Conservation (phyloP, 2,797 vertebrate genomes). For the Lagocephalus sceleratus region DNA sequence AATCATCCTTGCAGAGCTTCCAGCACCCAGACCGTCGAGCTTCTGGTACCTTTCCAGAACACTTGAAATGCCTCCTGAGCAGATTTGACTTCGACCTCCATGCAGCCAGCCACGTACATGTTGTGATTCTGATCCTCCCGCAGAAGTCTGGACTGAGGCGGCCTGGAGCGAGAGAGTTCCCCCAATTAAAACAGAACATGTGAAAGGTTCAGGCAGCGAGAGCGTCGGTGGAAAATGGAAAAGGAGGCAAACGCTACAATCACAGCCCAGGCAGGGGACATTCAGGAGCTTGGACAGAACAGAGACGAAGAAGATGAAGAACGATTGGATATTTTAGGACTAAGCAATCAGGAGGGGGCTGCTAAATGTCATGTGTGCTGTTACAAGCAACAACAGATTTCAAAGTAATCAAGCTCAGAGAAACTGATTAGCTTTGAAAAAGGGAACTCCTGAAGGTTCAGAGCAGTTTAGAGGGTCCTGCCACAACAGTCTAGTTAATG, state of each 20-base stretch:
- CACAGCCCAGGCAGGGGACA: constrained; percentile 17
- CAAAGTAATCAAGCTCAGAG: too few species aligned
- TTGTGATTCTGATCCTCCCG: constrained; percentile 96
- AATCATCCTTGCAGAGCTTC: constrained; percentile 69
- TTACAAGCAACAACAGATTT: too few species aligned
- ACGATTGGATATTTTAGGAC: constrained; percentile 4
- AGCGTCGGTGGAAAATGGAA: neutral
- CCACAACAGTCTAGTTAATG: constrained; percentile 22
- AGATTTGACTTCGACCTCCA: constrained; percentile 95
- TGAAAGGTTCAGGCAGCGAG: neutral
- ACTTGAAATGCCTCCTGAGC: constrained; percentile 96
- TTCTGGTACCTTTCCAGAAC: constrained; percentile 89
- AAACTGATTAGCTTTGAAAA: too few species aligned
- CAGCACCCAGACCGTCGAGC: neutral
- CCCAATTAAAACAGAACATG: neutral
- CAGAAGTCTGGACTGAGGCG: constrained; percentile 90
- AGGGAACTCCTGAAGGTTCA: too few species aligned
- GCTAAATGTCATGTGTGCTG: too few species aligned
- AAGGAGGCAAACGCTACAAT: constrained; percentile 14
- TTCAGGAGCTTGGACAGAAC: constrained; percentile 23
- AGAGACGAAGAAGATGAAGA: constrained; percentile 31
- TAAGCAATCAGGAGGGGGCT: constrained; percentile 2
- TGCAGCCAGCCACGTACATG: constrained; percentile 94
- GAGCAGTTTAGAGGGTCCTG: too few species aligned
- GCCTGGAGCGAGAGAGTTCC: constrained; percentile 68